Evolutionary conservation across 2,797 vertebrate genomes (phyloP).

Genomic region (Myotis findleyi): DNA sequence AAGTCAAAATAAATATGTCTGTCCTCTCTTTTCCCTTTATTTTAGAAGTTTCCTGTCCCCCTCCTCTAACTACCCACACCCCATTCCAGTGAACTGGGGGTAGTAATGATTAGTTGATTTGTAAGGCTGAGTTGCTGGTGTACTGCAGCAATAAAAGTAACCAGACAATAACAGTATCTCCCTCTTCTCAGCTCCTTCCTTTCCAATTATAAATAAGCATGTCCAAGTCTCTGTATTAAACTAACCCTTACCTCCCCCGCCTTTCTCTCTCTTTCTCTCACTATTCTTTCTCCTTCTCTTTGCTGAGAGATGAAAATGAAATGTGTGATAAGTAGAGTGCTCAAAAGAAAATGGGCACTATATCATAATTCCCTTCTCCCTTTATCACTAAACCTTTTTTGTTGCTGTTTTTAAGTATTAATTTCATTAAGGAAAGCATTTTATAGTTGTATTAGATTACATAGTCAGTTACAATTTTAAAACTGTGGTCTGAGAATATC

Average conservation of each 20-base stretch:
- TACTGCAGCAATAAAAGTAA: neutral
- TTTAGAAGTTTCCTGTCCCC: neutral
- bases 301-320: conserved; percentile 9
- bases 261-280: neutral
- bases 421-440: conserved; percentile 15
- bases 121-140: neutral
- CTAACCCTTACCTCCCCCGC: neutral
- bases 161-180: neutral
- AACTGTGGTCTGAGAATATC: neutral
- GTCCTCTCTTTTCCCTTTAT: neutral
- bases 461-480: conserved; percentile 6
- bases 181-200: neutral
- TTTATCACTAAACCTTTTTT: neutral
- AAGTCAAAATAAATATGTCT: neutral
- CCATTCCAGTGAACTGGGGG: neutral
- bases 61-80: neutral
- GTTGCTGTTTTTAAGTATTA: neutral
- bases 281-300: neutral
- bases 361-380: neutral
- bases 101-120: neutral
- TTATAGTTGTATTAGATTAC: neutral
- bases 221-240: neutral
- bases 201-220: neutral
- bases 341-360: neutral
- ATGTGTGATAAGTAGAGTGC: neutral